Conservation (phyloP, 2,113 vertebrate genomes). For the Grantiella picta region DNA sequence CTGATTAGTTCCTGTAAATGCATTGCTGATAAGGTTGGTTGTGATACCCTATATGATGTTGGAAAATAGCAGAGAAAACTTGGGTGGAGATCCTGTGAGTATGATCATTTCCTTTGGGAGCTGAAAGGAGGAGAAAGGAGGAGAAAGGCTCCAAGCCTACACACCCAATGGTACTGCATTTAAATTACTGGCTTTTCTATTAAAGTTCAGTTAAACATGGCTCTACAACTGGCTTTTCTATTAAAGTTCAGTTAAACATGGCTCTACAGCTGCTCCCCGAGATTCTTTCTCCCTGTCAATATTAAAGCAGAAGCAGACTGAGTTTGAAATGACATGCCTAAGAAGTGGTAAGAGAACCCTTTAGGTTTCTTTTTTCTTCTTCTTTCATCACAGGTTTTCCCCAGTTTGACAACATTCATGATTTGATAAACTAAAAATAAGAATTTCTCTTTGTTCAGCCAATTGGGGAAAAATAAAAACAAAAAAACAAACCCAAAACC, state of each 20-base stretch:
- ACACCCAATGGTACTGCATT: neutral
- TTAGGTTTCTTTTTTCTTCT: neutral
- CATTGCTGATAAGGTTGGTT: neutral
- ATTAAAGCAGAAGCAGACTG: neutral
- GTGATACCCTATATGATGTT: neutral
- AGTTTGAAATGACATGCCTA: neutral
- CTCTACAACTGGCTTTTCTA: neutral
- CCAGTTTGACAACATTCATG: neutral
- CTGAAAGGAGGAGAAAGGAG: neutral
- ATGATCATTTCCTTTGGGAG: neutral
- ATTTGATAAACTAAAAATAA: slow-evolving; percentile 4
- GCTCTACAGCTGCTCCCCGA: neutral
- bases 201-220: neutral
- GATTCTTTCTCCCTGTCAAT: neutral
- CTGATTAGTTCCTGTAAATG: slow-evolving; percentile 24
- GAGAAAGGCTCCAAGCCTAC: neutral
- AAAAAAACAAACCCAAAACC: too few species aligned
- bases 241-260: neutral
- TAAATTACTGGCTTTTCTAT: neutral
- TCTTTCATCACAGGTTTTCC: neutral
- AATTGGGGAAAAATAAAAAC: neutral
- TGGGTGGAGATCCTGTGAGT: neutral
- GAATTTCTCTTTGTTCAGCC: neutral
- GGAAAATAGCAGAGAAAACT: neutral
- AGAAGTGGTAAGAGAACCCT: neutral